phyloP scores from a whole-genome alignment of 2,888 invertebrate genomes.

The Caenorhabditis sinica region DNA sequence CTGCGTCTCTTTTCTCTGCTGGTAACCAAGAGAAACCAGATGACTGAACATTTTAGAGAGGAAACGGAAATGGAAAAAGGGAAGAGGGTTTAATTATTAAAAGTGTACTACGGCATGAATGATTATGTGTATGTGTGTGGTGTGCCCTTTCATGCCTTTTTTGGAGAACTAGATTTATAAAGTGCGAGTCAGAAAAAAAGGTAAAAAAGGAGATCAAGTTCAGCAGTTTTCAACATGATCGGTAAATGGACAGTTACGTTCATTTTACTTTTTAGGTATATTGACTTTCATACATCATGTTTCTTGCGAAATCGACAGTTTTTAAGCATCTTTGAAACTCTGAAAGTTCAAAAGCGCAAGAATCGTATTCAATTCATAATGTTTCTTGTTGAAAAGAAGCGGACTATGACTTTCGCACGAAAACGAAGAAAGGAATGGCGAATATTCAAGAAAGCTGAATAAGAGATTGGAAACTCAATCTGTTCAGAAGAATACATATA shows the following conservation, averaged over 20 bases:
- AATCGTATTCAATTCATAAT: not conserved
- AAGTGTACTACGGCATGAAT: conserved; percentile 18
- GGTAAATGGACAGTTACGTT: not conserved
- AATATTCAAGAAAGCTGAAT: not conserved
- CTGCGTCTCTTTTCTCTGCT: conserved; percentile 24
- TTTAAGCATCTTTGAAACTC: too few relatives aligned
- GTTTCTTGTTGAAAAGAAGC: not conserved
- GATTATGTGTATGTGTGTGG: not conserved
- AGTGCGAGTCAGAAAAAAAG: conserved; percentile 24
- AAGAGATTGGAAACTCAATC: not conserved
- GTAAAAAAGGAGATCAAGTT: not conserved
- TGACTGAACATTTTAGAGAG: conserved; percentile 13
- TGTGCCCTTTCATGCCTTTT: conserved; percentile 27
- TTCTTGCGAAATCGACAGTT: not conserved
- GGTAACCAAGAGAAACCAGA: conserved; percentile 33
- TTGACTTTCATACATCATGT: not conserved
- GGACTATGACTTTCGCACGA: not conserved
- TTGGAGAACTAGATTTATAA: conserved; percentile 32
- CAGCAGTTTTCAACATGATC: not conserved
- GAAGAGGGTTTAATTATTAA: conserved; percentile 25
- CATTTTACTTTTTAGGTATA: not conserved
- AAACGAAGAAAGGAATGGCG: not conserved
- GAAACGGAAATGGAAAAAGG: conserved; percentile 17
- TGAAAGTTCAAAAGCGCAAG: too few relatives aligned
- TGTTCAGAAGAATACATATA: conserved; percentile 3